phyloP scores from a whole-genome alignment of 2,113 vertebrate genomes.

The Oryzias curvinotus region DNA sequence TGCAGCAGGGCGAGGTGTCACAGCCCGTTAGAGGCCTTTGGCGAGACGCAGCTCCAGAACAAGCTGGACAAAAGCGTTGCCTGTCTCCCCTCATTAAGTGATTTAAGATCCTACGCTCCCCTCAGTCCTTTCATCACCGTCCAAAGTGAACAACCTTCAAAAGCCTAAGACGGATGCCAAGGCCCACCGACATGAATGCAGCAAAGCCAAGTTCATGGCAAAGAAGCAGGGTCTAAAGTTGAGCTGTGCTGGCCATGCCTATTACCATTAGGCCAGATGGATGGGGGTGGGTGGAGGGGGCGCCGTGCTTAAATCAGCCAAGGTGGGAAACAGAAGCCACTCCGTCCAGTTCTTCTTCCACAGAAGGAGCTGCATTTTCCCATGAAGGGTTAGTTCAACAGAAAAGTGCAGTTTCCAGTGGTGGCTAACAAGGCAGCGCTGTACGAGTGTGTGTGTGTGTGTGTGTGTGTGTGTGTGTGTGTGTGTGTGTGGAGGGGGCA shows the following conservation, averaged over 20 bases:
- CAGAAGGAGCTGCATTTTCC: constrained; percentile 61
- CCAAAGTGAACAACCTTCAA: constrained; percentile 69
- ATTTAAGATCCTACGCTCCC: constrained; percentile 75
- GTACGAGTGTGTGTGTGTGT: neutral
- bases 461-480: too few species aligned
- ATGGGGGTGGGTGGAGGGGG: constrained; percentile 7
- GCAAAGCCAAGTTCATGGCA: constrained; percentile 68
- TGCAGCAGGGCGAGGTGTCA: constrained; percentile 66
- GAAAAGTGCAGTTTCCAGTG: constrained; percentile 60
- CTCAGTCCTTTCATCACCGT: constrained; percentile 67
- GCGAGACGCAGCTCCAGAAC: constrained; percentile 70
- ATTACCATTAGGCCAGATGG: constrained; percentile 50
- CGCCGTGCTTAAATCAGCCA: constrained; percentile 37
- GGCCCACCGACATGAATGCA: constrained; percentile 65
- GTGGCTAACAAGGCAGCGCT: constrained; percentile 49
- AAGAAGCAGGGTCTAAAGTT: constrained; percentile 60
- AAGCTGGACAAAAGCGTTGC: constrained; percentile 72
- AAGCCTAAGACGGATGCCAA: constrained; percentile 60
- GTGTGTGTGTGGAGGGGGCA: constrained; percentile 14
- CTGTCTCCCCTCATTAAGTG: constrained; percentile 76
- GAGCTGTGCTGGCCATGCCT: constrained; percentile 57
- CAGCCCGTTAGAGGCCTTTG: constrained; percentile 68
- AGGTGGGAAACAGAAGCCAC: constrained; percentile 56
- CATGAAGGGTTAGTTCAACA: constrained; percentile 64
- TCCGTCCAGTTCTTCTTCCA: constrained; percentile 61